Evolutionary conservation across 1,140 invertebrate species (phyloP).

Genomic region (Anoplolepis gracilipes): DNA sequence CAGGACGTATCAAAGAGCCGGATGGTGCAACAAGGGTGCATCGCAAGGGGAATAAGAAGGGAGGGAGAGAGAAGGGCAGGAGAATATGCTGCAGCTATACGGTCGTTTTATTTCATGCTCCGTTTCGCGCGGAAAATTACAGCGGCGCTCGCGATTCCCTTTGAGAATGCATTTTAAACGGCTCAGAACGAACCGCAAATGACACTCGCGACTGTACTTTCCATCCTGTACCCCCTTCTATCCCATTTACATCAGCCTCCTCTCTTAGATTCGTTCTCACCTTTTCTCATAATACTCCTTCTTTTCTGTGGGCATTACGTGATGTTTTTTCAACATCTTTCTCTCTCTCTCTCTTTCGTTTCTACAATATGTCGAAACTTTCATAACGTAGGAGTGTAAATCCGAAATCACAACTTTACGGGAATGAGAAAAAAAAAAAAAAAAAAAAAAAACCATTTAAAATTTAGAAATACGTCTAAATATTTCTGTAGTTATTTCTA

Average conservation of each 20-base stretch:
- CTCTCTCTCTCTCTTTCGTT: not conserved
- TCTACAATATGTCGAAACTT: not conserved
- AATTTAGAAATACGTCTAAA: too few species aligned
- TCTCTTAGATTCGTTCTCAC: slow-evolving; percentile 8
- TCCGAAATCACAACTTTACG: too few species aligned
- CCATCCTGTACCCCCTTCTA: not conserved
- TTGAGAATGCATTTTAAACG: slow-evolving; percentile 60
- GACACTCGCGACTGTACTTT: slow-evolving; percentile 42
- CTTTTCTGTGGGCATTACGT: not conserved
- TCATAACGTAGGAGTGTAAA: too few species aligned
- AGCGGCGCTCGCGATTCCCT: slow-evolving; percentile 54
- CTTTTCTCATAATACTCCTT: not conserved
- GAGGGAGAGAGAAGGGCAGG: too few species aligned
- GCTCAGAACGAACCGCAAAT: slow-evolving; percentile 54
- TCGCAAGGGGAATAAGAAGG: not conserved
- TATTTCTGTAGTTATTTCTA: too few species aligned
- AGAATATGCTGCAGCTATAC: slow-evolving; percentile 19
- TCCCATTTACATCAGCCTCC: too few species aligned
- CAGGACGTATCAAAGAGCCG: slow-evolving; percentile 22
- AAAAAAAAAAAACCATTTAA: too few species aligned
- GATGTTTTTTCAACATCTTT: not conserved
- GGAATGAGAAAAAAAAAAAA: too few species aligned
- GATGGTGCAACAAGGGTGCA: slow-evolving; percentile 15
- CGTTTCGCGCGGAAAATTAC: slow-evolving; percentile 64
- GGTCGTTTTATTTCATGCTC: slow-evolving; percentile 64